Evolutionary conservation across 2,888 invertebrate genomes (phyloP).

Genomic region (Microctonus brassicae): DNA sequence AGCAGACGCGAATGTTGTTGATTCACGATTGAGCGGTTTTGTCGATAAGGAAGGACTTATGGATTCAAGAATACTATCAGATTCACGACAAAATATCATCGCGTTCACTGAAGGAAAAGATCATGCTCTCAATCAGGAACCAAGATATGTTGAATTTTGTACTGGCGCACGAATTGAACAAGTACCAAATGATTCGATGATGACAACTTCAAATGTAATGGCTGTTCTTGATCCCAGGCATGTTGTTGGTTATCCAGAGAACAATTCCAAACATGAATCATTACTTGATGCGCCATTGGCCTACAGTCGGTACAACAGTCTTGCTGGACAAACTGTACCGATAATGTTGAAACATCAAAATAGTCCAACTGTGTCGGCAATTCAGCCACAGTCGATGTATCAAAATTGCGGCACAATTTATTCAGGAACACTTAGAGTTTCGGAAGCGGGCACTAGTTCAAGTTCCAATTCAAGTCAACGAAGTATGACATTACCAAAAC

Average conservation of each 20-base stretch:
- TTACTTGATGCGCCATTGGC: constrained; percentile 60
- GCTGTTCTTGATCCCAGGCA: constrained; percentile 51
- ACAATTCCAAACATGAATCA: constrained; percentile 57
- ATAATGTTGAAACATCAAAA: constrained; percentile 66
- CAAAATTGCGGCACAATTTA: constrained; percentile 68
- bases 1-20: constrained; percentile 61
- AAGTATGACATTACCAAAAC: constrained; percentile 67
- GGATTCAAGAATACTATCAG: constrained; percentile 66
- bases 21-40: constrained; percentile 65
- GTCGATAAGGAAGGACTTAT: constrained; percentile 66
- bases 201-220: constrained; percentile 10
- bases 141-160: constrained; percentile 58
- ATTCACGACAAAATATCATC: constrained; percentile 66
- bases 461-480: constrained; percentile 64
- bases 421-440: constrained; percentile 64
- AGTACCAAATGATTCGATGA: constrained; percentile 17
- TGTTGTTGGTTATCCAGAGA: constrained; percentile 41
- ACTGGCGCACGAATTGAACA: constrained; percentile 25
- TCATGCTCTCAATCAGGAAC: constrained; percentile 56
- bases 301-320: constrained; percentile 61
- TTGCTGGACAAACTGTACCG: constrained; percentile 67
- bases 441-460: constrained; percentile 65
- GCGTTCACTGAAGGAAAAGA: constrained; percentile 65
- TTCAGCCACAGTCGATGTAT: constrained; percentile 64
- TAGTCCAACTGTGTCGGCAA: constrained; percentile 62